Conservation (phyloP, 2,113 vertebrate genomes). For the Lagopus muta region DNA sequence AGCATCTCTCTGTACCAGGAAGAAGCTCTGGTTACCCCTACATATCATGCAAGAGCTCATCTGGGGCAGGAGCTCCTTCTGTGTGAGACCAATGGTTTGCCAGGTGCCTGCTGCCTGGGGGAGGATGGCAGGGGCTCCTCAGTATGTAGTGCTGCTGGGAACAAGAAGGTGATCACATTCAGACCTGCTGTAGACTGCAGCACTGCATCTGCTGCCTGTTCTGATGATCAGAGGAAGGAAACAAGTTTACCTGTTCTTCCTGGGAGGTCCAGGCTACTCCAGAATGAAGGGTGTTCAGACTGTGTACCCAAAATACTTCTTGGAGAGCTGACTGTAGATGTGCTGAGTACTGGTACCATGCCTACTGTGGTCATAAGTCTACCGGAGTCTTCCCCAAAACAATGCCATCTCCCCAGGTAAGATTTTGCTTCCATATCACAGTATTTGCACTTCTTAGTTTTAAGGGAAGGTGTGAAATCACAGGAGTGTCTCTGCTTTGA, state of each 20-base stretch:
- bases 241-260: conserved; percentile 6
- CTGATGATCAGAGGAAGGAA: background rate
- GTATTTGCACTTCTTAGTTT: background rate
- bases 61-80: background rate
- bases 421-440: background rate
- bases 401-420: background rate
- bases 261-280: background rate
- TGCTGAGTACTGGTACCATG: accelerated
- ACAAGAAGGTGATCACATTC: background rate
- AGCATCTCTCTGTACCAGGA: background rate
- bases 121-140: too few relatives aligned
- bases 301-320: accelerated
- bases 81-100: background rate
- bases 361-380: background rate
- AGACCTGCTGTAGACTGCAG: background rate
- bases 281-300: background rate
- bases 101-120: accelerated
- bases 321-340: accelerated
- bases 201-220: background rate
- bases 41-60: background rate
- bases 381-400: background rate
- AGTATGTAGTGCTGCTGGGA: accelerated
- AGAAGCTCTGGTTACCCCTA: background rate
- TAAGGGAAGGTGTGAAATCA: background rate
- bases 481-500: background rate